Percentiles rank a stretch among this genome's conserved stretches.
phyloP scores from a whole-genome alignment of 2,888 invertebrate species.

The Drosophila atripex region DNA sequence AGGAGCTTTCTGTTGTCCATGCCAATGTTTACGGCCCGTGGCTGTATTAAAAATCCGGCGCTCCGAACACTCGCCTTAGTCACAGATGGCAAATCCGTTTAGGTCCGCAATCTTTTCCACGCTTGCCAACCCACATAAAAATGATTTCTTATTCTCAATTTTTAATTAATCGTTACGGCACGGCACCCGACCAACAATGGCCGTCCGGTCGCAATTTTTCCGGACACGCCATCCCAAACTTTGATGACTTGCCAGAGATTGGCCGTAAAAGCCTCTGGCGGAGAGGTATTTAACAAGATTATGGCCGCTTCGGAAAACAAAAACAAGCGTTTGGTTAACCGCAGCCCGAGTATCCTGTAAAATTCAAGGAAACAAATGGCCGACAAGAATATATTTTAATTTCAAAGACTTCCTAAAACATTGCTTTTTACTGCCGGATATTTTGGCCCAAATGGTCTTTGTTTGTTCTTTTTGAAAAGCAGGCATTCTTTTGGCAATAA shows the following conservation, averaged over 20 bases:
- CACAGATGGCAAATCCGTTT: conserved; percentile 40
- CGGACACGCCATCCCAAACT: conserved; percentile 26
- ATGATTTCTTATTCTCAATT: conserved; percentile 63
- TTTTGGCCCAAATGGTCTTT: not conserved
- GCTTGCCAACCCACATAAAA: conserved; percentile 42
- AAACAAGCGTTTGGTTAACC: conserved; percentile 11
- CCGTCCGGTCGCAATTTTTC: conserved; percentile 13
- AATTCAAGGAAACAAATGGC: not conserved
- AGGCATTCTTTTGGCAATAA: not conserved
- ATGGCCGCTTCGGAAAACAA: not conserved
- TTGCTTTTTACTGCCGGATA: not conserved
- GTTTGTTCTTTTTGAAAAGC: not conserved
- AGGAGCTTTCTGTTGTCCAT: conserved; percentile 30
- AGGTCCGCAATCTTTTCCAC: conserved; percentile 26
- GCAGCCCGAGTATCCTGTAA: conserved; percentile 14
- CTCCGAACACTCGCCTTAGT: conserved; percentile 10
- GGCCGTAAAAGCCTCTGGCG: conserved; percentile 37
- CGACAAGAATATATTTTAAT: not conserved
- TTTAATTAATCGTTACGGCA: conserved; percentile 64
- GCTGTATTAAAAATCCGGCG: conserved; percentile 31
- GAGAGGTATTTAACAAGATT: conserved; percentile 1
- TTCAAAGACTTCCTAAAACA: not conserved
- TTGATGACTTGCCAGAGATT: conserved; percentile 44
- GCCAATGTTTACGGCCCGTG: conserved; percentile 41
- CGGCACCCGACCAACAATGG: conserved; percentile 13